phyloP scores from a whole-genome alignment of 1,140 invertebrate genomes.

The Nebria ingens region DNA sequence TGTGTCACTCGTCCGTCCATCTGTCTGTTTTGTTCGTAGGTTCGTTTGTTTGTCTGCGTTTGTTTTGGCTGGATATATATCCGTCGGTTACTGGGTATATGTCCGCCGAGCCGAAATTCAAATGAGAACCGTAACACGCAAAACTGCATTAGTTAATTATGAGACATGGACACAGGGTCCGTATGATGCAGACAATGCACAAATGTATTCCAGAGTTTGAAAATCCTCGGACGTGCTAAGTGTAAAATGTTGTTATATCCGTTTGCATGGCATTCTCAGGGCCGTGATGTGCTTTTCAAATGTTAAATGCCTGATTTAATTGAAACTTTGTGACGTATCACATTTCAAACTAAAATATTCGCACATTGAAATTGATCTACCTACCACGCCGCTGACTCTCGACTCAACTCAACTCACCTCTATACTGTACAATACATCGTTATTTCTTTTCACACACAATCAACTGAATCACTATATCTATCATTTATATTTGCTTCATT shows the following conservation, averaged over 20 bases:
- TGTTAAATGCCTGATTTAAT: conserved; percentile 23
- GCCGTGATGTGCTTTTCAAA: conserved; percentile 19
- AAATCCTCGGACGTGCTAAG: conserved; percentile 25
- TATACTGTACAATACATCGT: too few species aligned
- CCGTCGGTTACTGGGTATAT: not conserved
- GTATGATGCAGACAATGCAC: conserved; percentile 9
- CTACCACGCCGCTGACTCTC: not conserved
- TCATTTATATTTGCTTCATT: too few species aligned
- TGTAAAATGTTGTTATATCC: conserved; percentile 28
- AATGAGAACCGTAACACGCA: conserved; percentile 1
- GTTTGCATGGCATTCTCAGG: conserved; percentile 10
- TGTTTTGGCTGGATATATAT: not conserved
- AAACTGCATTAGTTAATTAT: conserved; percentile 9
- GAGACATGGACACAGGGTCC: conserved; percentile 3
- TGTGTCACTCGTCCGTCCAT: not conserved
- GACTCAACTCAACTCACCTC: not conserved
- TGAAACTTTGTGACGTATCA: conserved; percentile 25
- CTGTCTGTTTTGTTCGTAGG: not conserved
- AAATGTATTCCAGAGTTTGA: conserved; percentile 12
- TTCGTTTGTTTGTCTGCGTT: not conserved
- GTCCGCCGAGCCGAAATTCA: conserved; percentile 3
- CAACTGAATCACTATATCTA: too few species aligned
- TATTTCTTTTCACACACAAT: too few species aligned
- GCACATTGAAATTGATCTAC: conserved; percentile 16
- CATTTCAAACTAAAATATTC: conserved; percentile 20